phyloP scores from a whole-genome alignment of 2,797 vertebrate genomes.

The Labroides dimidiatus region DNA sequence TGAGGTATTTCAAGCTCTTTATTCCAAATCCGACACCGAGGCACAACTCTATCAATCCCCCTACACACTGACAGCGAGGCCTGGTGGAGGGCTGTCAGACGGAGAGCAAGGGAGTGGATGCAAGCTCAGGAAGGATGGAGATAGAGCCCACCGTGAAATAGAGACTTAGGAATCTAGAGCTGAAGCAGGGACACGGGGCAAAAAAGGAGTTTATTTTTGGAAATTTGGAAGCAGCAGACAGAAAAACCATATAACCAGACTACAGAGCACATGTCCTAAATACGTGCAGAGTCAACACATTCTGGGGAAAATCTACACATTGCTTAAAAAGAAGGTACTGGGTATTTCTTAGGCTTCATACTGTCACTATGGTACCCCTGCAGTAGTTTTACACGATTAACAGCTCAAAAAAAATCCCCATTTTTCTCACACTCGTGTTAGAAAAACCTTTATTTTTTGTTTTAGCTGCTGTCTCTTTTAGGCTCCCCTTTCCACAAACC shows the following conservation, averaged over 20 bases:
- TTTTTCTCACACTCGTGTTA: too few species aligned
- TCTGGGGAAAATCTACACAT: too few species aligned
- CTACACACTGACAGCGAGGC: slow-evolving; percentile 35
- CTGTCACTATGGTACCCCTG: too few species aligned
- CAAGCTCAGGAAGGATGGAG: slow-evolving; percentile 30
- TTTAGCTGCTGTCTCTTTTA: too few species aligned
- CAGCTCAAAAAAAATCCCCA: too few species aligned
- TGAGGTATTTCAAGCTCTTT: slow-evolving; percentile 66
- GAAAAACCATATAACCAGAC: slow-evolving; percentile 3
- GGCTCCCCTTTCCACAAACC: too few species aligned
- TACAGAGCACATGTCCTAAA: not conserved
- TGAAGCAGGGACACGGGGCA: not conserved
- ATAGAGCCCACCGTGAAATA: slow-evolving; percentile 48
- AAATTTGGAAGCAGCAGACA: slow-evolving; percentile 16
- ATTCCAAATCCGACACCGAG: slow-evolving; percentile 58
- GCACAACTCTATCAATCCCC: slow-evolving; percentile 65
- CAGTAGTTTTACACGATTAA: too few species aligned
- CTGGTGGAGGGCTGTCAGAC: slow-evolving; percentile 54
- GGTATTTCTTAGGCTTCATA: too few species aligned
- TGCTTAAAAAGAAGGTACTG: too few species aligned
- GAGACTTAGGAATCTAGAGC: slow-evolving; percentile 30
- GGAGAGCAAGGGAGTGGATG: slow-evolving; percentile 42
- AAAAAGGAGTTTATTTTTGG: slow-evolving; percentile 46
- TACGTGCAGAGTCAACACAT: not conserved
- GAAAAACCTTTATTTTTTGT: too few species aligned